These are phyloP conservation scores for Melanotaenia boesemani DNA, from an alignment of 2,797 vertebrate genomes.

Conservation along the genomic window DNA sequence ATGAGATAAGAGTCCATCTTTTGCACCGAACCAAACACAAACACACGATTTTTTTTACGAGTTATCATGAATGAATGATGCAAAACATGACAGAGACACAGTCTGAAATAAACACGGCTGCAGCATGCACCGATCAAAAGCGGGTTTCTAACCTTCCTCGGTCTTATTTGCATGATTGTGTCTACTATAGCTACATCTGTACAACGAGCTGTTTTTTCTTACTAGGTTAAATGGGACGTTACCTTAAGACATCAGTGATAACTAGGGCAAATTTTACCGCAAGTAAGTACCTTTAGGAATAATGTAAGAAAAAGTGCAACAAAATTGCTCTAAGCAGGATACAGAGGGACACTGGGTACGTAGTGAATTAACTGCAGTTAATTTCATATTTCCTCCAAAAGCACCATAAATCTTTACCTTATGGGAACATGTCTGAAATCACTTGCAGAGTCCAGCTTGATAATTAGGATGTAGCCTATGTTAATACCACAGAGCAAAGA, in stretches of 20 bases:
- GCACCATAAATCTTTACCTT: slow-evolving; percentile 54
- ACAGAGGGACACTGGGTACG: slow-evolving; percentile 2
- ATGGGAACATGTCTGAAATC: slow-evolving; percentile 4
- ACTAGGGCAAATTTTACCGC: slow-evolving; percentile 18
- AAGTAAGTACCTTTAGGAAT: slow-evolving; percentile 6
- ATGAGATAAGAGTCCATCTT: slow-evolving; percentile 24
- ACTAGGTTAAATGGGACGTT: slow-evolving; percentile 34
- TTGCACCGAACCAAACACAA: slow-evolving; percentile 31
- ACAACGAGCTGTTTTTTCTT: slow-evolving; percentile 37
- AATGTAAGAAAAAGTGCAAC: slow-evolving; percentile 37
- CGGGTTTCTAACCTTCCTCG: slow-evolving; percentile 5
- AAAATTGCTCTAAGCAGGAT: slow-evolving; percentile 27
- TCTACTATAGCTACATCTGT: slow-evolving; percentile 6
- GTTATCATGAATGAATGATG: slow-evolving; percentile 13
- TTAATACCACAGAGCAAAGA: slow-evolving; percentile 24
- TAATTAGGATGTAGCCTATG: slow-evolving; percentile 42
- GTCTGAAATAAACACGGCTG: slow-evolving; percentile 59
- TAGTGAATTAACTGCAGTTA: background rate
- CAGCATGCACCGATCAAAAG: slow-evolving; percentile 43
- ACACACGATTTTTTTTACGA: background rate
- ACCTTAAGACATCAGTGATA: slow-evolving; percentile 36
- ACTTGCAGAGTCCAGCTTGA: slow-evolving; percentile 28
- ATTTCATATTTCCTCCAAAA: slow-evolving; percentile 5
- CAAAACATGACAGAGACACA: slow-evolving; percentile 75
- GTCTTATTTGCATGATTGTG: slow-evolving; percentile 18